Evolutionary conservation across 2,888 invertebrate species (phyloP).

Genomic region (Yponomeuta cagnagella): DNA sequence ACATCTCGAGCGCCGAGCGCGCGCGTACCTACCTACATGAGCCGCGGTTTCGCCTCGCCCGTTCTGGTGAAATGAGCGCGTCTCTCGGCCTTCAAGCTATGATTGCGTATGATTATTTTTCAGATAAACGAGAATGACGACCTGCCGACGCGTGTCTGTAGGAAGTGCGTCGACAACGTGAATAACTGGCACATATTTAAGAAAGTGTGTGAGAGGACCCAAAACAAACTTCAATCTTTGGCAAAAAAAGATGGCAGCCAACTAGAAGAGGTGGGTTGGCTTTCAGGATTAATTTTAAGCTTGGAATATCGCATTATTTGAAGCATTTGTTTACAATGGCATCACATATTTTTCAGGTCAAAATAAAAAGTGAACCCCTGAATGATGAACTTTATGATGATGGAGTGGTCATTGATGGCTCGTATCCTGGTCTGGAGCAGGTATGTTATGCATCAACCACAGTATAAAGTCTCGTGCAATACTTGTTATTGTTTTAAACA

Average conservation of each 20-base stretch:
- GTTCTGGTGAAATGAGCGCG: slow-evolving; percentile 67
- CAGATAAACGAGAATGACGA: slow-evolving; percentile 79
- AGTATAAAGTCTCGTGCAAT: background rate
- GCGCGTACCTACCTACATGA: slow-evolving; percentile 58
- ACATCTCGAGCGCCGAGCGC: slow-evolving; percentile 22
- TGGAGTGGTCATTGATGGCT: slow-evolving; percentile 70
- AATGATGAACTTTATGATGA: slow-evolving; percentile 73
- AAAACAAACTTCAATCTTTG: slow-evolving; percentile 79
- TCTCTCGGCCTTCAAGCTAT: slow-evolving; percentile 54
- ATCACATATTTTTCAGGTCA: slow-evolving; percentile 63
- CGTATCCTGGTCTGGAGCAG: slow-evolving; percentile 58
- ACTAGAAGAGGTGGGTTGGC: slow-evolving; percentile 69
- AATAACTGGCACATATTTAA: slow-evolving; percentile 81
- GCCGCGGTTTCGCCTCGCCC: slow-evolving; percentile 65
- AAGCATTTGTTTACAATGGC: slow-evolving; percentile 7
- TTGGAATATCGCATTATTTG: slow-evolving; percentile 40
- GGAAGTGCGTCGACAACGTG: slow-evolving; percentile 77
- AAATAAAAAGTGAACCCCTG: slow-evolving; percentile 75
- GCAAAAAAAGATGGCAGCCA: slow-evolving; percentile 69
- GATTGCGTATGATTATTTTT: slow-evolving; percentile 67
- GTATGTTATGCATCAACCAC: slow-evolving; percentile 36
- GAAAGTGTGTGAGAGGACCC: slow-evolving; percentile 78
- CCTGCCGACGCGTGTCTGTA: slow-evolving; percentile 80
- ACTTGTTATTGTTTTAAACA: background rate
- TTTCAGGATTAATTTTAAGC: slow-evolving; percentile 45